Evolutionary conservation across 2,797 vertebrate genomes (phyloP).

Genomic region (Cryptoprocta ferox): DNA sequence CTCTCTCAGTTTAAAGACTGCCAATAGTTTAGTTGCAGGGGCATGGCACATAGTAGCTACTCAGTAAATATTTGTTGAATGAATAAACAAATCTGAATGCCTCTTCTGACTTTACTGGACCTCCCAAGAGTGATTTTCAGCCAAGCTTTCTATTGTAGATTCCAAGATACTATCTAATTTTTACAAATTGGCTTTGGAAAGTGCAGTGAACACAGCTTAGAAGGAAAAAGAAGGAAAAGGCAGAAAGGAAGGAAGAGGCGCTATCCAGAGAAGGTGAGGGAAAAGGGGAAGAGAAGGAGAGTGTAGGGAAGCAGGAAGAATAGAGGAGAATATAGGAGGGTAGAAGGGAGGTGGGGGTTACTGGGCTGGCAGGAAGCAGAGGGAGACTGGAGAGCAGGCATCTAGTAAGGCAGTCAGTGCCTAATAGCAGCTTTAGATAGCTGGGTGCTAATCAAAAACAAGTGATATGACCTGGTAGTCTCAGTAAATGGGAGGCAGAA

Average conservation of each 20-base stretch:
- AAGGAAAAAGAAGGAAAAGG: background rate
- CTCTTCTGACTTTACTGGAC: background rate
- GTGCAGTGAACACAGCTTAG: background rate
- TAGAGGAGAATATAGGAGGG: background rate
- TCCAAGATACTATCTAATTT: conserved; percentile 22
- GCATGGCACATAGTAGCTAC: background rate
- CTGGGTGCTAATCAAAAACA: conserved; percentile 70
- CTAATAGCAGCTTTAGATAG: conserved; percentile 77
- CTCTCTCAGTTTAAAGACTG: conserved; percentile 25
- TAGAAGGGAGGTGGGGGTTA: background rate
- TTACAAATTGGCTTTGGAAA: conserved; percentile 1
- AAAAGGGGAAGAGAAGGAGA: background rate
- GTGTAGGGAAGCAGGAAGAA: background rate
- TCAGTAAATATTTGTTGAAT: conserved; percentile 52
- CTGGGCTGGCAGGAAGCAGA: conserved; percentile 1
- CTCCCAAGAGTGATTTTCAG: conserved; percentile 22
- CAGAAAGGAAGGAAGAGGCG: background rate
- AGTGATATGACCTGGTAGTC: conserved; percentile 64
- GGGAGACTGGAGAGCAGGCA: background rate
- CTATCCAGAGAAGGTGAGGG: background rate
- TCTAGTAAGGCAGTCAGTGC: conserved; percentile 11
- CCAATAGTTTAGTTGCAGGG: conserved; percentile 25
- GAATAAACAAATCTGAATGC: conserved; percentile 30
- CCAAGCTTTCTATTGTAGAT: background rate
- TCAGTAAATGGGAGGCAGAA: conserved; percentile 69